Evolutionary conservation across 2,888 invertebrate species (phyloP), one percentile per base, ranked within the genome.

Genomic region (Hemaris fuciformis): DNA sequence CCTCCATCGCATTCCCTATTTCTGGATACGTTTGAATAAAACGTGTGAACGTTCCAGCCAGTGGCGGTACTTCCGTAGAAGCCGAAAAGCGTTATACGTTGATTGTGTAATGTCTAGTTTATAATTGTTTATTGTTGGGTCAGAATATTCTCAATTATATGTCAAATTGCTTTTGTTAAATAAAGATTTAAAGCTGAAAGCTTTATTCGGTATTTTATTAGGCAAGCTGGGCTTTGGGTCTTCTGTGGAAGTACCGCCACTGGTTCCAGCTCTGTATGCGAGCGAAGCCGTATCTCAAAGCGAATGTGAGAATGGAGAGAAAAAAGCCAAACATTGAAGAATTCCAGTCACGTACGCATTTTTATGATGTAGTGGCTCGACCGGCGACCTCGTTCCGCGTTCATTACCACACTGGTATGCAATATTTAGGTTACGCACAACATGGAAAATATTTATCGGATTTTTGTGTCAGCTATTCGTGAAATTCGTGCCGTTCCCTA

Each of bases 401-500:
- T 56, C 46, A 60, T 60, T 57, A 61, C 45, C 43, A 57, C 25
- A 42, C n/a, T 31, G 45, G 23, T 34, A 46, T 61, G 57, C 61
- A 65, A 62, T 65, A 60, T 60, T 38, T 60, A 38, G 23, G 38
- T 45, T 42, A 59, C 53, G 31, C 27, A 25, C 48, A 38, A 38
- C 38, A 18, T 53, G 53, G 10, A 31, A 45, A 53, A 23, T 46
- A 38, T 42, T 42, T 58, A 22, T 43, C 2, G 18, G 38, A 38
- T 38, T 46, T 58, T 58, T 38, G 25, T 20, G 27, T 34, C 27
- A 31, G 31, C 2, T 34, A 57, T 27, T 31, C 56, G 34, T 2
- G 22, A 45, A 22, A 3, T 20, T 18, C 20, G 43, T 8, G 20
- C 7, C 34, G 13, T 34, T 34, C n/a, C n/a, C 8, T 34, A 34